Evolutionary conservation across 1,140 invertebrate genomes (phyloP), one percentile per base, ranked within the genome.

Genomic region (Acromyrmex heyeri): DNA sequence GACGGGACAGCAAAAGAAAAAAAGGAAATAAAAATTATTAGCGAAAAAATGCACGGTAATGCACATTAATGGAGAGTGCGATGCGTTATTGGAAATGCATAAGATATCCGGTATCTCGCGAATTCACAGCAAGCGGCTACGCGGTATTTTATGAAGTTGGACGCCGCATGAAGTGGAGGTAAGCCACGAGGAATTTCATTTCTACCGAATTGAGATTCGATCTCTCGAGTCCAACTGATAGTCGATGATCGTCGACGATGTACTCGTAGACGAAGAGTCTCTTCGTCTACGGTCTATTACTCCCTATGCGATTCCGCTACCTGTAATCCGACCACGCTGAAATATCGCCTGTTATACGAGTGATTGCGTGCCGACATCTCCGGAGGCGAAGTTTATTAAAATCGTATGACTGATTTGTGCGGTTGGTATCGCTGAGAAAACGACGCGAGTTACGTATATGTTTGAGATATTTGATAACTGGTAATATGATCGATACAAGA

Each of bases 31-130:
- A 10, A 10, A 21, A 79, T 79, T 79, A 53, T 79, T 67, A 10
- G 24, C 44, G 21, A 59, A 59, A 59, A 72, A 87, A 79, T n/a
- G 27, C 38, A 48, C 38, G 6, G n/a, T 34, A 27, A 7, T 48
- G 6, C 30, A 38, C 27, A 30, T 38, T 21, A 27, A 44, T 44
- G 34, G n/a, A 50, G 27, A 14, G 55, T 61, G 34, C 65, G 50
- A 55, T 50, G 14, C n/a, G 48, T 87, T 75, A 83, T 76, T 44
- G 70, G 34, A 86, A 87, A 88, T 87, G 67, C 53, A 70, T 73
- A 69, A 82, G 59, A 86, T 53, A 73, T 55, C 50, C 50, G 27
- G 34, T 64, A 65, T 82, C 55, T 57, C n/a, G 30, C 59, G 21
- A 86, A 82, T 82, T 86, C 67, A 65, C 70, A 81, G 65, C 14